phyloP scores from a whole-genome alignment of 2,113 vertebrate species.

The Elachura formosa region DNA sequence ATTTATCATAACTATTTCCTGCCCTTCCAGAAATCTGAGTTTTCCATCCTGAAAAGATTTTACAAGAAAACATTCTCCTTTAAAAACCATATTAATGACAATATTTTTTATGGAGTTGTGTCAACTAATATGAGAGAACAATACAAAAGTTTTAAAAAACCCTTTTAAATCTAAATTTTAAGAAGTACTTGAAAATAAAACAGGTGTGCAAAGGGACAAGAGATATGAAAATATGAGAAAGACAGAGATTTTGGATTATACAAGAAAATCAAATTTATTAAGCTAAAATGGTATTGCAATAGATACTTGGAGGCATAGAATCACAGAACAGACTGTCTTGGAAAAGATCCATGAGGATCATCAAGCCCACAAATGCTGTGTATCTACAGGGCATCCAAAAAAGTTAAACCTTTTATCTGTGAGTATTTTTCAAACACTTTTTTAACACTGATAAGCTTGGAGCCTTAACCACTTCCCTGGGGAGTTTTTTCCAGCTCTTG shows the following conservation, averaged over 20 bases:
- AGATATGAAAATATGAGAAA: background rate
- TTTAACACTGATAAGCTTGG: background rate
- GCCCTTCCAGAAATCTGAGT: background rate
- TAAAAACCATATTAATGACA: background rate
- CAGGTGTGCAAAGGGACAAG: background rate
- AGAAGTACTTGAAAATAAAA: background rate
- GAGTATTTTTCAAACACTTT: background rate
- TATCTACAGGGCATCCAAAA: background rate
- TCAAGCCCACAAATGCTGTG: background rate
- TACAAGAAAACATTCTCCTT: background rate
- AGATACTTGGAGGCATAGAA: background rate
- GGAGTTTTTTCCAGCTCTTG: background rate
- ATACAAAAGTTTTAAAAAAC: background rate
- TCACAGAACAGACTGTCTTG: background rate
- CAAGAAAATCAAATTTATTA: background rate
- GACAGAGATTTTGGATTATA: background rate
- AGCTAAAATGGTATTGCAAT: background rate
- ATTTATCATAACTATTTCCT: background rate
- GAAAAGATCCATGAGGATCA: rapidly evolving
- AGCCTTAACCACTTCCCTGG: background rate
- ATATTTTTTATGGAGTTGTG: background rate
- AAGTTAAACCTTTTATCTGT: background rate
- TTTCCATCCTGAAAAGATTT: background rate
- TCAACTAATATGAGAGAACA: background rate
- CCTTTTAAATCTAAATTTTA: background rate